Percentiles rank a stretch among this genome's conserved stretches.
Conservation (phyloP, 2,888 invertebrate species). For the Strigamia crassipes region DNA sequence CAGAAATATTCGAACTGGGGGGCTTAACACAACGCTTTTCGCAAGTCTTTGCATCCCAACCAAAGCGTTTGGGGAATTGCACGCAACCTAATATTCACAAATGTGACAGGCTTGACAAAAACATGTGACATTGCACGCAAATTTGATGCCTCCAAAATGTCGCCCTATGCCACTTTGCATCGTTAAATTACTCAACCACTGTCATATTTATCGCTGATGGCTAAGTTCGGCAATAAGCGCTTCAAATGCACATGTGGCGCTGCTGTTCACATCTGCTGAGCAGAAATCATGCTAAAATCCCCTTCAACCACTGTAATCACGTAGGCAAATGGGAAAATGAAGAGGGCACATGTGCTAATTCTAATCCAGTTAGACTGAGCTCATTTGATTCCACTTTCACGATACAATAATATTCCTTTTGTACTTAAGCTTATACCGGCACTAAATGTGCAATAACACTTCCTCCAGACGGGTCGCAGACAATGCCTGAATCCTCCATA, state of each 20-base stretch:
- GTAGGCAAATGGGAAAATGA: slow-evolving; percentile 36
- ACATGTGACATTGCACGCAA: slow-evolving; percentile 27
- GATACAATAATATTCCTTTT: slow-evolving; percentile 12
- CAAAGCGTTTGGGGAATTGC: background rate
- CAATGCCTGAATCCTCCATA: background rate
- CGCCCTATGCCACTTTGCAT: slow-evolving; percentile 23
- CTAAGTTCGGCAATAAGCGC: slow-evolving; percentile 32
- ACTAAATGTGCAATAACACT: background rate
- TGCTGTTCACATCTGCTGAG: slow-evolving; percentile 29
- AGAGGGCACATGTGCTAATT: slow-evolving; percentile 38
- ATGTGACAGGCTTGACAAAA: slow-evolving; percentile 8
- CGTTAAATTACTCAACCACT: slow-evolving; percentile 37
- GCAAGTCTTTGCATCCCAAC: background rate
- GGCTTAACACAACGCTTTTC: background rate
- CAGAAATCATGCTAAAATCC: slow-evolving; percentile 38
- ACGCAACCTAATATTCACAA: background rate
- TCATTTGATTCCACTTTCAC: slow-evolving; percentile 20
- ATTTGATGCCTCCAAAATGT: slow-evolving; percentile 7
- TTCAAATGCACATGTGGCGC: slow-evolving; percentile 20
- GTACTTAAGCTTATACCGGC: background rate
- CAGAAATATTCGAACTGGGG: background rate
- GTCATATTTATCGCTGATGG: slow-evolving; percentile 40
- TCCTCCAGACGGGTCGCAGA: background rate
- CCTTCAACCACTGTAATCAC: slow-evolving; percentile 37
- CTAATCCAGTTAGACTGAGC: slow-evolving; percentile 35